Percentiles rank a stretch among this genome's conserved stretches.
These are phyloP conservation scores for Platichthys stellatus DNA, from an alignment of 2,113 vertebrate genomes.

Conservation along the genomic window DNA sequence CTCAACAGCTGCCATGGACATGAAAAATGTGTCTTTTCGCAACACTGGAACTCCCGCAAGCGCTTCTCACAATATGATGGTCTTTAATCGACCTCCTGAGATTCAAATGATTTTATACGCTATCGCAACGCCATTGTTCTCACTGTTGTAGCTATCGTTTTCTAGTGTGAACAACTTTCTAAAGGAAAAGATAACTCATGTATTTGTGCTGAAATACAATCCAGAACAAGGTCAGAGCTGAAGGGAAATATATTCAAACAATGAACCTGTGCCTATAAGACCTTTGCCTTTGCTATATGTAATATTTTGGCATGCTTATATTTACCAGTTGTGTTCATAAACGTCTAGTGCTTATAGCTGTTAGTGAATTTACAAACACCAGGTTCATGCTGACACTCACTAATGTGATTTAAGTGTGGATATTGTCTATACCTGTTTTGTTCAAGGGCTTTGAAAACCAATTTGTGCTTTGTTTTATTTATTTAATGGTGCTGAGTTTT, in stretches of 20 bases:
- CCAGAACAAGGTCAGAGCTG: neutral
- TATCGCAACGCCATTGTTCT: slow-evolving; percentile 1
- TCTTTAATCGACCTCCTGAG: slow-evolving; percentile 15
- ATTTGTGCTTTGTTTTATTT: slow-evolving; percentile 30
- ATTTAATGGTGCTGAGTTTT: slow-evolving; percentile 39
- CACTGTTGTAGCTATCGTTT: slow-evolving; percentile 8
- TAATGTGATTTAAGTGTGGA: neutral
- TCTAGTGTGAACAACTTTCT: neutral
- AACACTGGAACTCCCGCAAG: slow-evolving; percentile 1
- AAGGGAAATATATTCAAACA: neutral
- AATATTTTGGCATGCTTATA: slow-evolving; percentile 43
- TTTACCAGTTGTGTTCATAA: slow-evolving; percentile 16
- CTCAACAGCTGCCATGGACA: neutral
- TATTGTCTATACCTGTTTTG: slow-evolving; percentile 7
- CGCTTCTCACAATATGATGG: slow-evolving; percentile 46
- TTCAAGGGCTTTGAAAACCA: slow-evolving; percentile 59
- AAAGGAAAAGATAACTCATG: neutral
- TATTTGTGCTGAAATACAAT: slow-evolving; percentile 14
- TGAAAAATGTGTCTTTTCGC: neutral
- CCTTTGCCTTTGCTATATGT: slow-evolving; percentile 36
- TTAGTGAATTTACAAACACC: slow-evolving; percentile 2
- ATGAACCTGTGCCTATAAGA: slow-evolving; percentile 53
- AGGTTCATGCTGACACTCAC: neutral
- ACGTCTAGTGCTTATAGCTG: slow-evolving; percentile 15
- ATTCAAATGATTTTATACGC: slow-evolving; percentile 39